Evolutionary conservation across 1,140 invertebrate species (phyloP).

Genomic region (Penaeus indicus): DNA sequence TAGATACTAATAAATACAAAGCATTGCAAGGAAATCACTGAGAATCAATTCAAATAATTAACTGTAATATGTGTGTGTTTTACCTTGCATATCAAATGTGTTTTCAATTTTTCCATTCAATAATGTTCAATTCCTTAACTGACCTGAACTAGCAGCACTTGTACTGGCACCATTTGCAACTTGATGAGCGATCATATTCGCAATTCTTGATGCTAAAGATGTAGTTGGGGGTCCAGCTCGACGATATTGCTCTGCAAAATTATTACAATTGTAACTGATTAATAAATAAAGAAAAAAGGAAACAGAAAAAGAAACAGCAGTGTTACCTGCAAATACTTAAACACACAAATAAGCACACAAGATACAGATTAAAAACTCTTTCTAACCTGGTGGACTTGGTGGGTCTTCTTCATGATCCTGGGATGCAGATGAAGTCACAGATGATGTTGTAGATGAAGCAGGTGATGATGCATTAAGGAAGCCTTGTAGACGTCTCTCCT

Average conservation of each 20-base stretch:
- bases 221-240: conserved; percentile 26
- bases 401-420: conserved; percentile 37
- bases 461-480: conserved; percentile 13
- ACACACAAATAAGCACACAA: not conserved
- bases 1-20: no score
- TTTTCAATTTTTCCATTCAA: no score
- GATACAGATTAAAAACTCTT: not conserved
- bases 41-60: no score
- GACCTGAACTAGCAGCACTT: not conserved
- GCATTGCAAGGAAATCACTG: no score
- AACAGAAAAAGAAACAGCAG: not conserved
- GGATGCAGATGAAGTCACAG: conserved; percentile 25
- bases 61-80: no score
- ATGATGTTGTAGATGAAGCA: conserved; percentile 22
- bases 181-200: conserved; percentile 33
- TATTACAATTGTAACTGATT: not conserved
- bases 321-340: not conserved
- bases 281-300: not conserved
- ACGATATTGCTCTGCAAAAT: conserved; percentile 14
- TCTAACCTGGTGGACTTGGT: conserved; percentile 36
- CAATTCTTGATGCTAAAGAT: conserved; percentile 35
- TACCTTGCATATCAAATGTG: no score
- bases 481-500: conserved; percentile 34
- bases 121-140: no score
- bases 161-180: conserved; percentile 1